These are phyloP conservation scores for Nasonovia ribisnigri DNA, from an alignment of 2,888 invertebrate species.

Conservation along the genomic window DNA sequence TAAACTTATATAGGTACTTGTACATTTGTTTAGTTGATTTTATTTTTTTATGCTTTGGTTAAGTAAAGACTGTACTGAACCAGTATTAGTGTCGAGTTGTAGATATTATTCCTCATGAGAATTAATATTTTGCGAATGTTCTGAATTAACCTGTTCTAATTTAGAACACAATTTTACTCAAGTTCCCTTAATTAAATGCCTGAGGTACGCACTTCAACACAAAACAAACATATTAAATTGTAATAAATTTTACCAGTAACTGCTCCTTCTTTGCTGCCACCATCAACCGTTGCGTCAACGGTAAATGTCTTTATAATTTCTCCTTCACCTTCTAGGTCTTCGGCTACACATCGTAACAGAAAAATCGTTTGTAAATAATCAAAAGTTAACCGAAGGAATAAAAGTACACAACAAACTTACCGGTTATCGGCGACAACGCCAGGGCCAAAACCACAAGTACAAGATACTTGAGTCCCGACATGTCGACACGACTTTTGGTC, in stretches of 20 bases:
- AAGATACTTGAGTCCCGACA: slow-evolving; percentile 49
- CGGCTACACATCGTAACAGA: slow-evolving; percentile 29
- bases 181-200: not conserved
- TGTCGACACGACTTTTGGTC: not conserved
- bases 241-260: slow-evolving; percentile 80
- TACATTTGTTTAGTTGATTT: not conserved
- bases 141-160: not conserved
- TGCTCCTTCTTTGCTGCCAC: slow-evolving; percentile 88
- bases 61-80: not conserved
- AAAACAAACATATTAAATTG: slow-evolving; percentile 38
- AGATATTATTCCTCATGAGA: not conserved
- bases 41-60: not conserved
- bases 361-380: not conserved
- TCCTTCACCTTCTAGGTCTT: slow-evolving; percentile 57
- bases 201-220: not conserved
- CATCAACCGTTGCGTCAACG: slow-evolving; percentile 81
- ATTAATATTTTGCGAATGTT: not conserved
- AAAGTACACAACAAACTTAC: not conserved
- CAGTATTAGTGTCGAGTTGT: not conserved
- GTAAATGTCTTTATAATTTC: slow-evolving; percentile 72
- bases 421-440: not conserved
- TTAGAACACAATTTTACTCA: not conserved
- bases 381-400: no score
- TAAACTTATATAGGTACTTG: not conserved
- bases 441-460: slow-evolving; percentile 51